These are phyloP conservation scores for Tanytarsus gracilentus DNA, from an alignment of 2,888 invertebrate genomes.

Conservation along the genomic window DNA sequence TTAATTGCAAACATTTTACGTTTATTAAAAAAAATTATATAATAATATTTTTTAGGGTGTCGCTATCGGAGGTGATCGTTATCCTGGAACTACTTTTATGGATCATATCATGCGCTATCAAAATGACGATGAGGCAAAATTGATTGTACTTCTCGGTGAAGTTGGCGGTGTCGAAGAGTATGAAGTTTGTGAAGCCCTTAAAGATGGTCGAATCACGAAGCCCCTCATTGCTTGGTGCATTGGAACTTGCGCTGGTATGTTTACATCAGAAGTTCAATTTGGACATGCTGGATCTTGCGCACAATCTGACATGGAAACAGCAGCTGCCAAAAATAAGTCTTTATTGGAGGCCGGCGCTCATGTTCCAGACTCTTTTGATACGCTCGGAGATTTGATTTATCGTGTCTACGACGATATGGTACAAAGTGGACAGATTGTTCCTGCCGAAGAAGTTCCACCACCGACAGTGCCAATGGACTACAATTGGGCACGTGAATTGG, in stretches of 20 bases:
- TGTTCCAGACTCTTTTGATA: slow-evolving; percentile 91
- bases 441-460: slow-evolving; percentile 86
- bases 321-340: slow-evolving; percentile 82
- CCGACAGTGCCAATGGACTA: slow-evolving; percentile 99
- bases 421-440: slow-evolving; percentile 69
- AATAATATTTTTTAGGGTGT: slow-evolving; percentile 52
- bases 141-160: slow-evolving; percentile 92
- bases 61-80: slow-evolving; percentile 95
- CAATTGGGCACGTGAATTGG: slow-evolving; percentile 93
- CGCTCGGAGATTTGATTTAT: slow-evolving; percentile 68
- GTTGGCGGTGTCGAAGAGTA: slow-evolving; percentile 99
- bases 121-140: slow-evolving; percentile 73
- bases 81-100: slow-evolving; percentile 97
- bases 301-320: slow-evolving; percentile 87
- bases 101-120: slow-evolving; percentile 89
- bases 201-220: slow-evolving; percentile 72
- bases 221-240: slow-evolving; percentile 99
- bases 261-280: slow-evolving; percentile 88
- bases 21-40: not conserved
- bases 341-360: slow-evolving; percentile 73
- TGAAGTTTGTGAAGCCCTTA: slow-evolving; percentile 82
- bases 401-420: slow-evolving; percentile 70
- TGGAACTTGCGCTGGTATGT: slow-evolving; percentile 83
- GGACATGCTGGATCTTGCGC: slow-evolving; percentile 99
- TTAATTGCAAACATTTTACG: not conserved